Evolutionary conservation across 2,113 vertebrate genomes (phyloP).

Genomic region (Mellivora capensis): DNA sequence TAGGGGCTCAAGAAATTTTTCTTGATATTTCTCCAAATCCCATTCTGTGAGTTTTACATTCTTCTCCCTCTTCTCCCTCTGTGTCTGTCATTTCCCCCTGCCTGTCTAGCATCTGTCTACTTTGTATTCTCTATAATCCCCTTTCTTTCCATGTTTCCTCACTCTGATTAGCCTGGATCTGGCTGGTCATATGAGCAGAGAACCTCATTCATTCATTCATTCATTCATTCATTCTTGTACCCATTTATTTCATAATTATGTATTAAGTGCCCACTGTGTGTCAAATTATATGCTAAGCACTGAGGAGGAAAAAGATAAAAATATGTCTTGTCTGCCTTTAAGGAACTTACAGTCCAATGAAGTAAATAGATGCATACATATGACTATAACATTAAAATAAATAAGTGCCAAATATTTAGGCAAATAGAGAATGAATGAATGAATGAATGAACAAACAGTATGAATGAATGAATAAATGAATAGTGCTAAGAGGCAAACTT

Average conservation of each 20-base stretch:
- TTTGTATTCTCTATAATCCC: neutral
- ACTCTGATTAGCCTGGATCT: conserved; percentile 13
- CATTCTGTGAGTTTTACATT: neutral
- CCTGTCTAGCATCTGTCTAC: neutral
- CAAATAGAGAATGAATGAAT: neutral
- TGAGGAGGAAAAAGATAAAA: conserved; percentile 37
- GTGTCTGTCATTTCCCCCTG: neutral
- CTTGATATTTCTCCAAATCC: neutral
- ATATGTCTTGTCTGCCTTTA: neutral
- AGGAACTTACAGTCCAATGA: conserved; percentile 15
- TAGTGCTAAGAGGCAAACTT: neutral
- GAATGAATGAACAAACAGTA: neutral
- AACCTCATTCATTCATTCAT: neutral
- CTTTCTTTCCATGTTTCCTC: conserved; percentile 2
- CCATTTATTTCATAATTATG: conserved; percentile 5
- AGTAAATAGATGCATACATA: neutral
- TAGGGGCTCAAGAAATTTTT: neutral
- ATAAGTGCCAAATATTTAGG: neutral
- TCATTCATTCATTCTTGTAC: conserved; percentile 27
- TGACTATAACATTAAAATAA: neutral
- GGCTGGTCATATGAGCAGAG: neutral
- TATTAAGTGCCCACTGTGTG: neutral
- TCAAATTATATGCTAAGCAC: conserved; percentile 10
- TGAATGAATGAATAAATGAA: neutral
- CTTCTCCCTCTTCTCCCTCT: neutral